These are phyloP conservation scores for Plutella xylostella DNA, from an alignment of 2,888 invertebrate genomes.

Conservation along the genomic window DNA sequence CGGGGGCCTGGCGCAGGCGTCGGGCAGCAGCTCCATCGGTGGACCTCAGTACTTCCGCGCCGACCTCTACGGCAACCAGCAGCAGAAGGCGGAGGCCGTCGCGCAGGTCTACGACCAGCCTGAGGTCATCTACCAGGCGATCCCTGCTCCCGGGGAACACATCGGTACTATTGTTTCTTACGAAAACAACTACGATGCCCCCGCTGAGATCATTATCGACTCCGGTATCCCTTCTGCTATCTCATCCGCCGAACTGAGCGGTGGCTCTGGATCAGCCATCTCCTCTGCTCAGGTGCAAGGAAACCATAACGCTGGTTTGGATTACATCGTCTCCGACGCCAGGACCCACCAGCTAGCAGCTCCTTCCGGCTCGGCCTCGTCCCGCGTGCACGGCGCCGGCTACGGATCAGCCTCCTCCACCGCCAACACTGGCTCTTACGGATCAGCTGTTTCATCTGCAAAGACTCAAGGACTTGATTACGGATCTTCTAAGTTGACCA, in stretches of 20 bases:
- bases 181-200: conserved; percentile 31
- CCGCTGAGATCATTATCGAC: no score
- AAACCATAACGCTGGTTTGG: conserved; percentile 24
- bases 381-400: conserved; percentile 27
- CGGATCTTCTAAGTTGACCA: conserved; percentile 26
- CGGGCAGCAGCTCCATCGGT: conserved; percentile 26
- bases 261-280: conserved; percentile 34
- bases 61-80: conserved; percentile 31
- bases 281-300: conserved; percentile 6
- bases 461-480: conserved; percentile 34
- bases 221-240: conserved; percentile 31
- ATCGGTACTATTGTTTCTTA: conserved; percentile 39
- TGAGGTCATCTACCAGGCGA: conserved; percentile 31
- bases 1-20: conserved; percentile 32
- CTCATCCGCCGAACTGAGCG: conserved; percentile 36
- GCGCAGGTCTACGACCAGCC: conserved; percentile 22
- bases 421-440: conserved; percentile 31
- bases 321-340: conserved; percentile 16
- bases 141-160: conserved; percentile 34
- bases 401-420: conserved; percentile 38
- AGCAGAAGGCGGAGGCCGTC: conserved; percentile 24
- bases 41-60: conserved; percentile 27
- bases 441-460: conserved; percentile 30
- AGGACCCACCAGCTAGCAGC: neutral
- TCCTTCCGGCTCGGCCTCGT: no score